phyloP scores from a whole-genome alignment of 2,797 vertebrate genomes.

The Apogon hyalosoma region DNA sequence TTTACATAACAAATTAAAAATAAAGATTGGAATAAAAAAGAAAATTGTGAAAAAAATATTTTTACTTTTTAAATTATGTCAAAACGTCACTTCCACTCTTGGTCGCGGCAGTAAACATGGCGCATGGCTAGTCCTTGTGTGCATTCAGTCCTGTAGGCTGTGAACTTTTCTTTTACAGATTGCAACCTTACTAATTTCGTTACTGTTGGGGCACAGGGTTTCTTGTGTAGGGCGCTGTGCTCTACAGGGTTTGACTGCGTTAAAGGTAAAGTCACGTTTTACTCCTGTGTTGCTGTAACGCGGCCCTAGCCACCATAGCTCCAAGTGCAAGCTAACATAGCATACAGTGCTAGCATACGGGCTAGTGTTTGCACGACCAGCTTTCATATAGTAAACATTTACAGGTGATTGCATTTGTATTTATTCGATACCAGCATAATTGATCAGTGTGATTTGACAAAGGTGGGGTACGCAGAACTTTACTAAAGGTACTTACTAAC shows the following conservation, averaged over 20 bases:
- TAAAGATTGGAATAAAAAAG: background rate
- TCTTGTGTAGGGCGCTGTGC: background rate
- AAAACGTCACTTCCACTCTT: slow-evolving; percentile 34
- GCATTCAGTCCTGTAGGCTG: slow-evolving; percentile 13
- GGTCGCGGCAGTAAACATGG: slow-evolving; percentile 69
- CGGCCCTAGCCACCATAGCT: slow-evolving; percentile 47
- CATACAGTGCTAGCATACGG: slow-evolving; percentile 11
- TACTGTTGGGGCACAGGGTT: background rate
- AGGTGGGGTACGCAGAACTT: no score
- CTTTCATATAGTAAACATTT: background rate
- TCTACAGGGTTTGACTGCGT: slow-evolving; percentile 23
- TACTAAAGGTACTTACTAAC: no score
- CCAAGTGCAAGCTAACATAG: slow-evolving; percentile 37
- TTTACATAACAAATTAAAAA: no score
- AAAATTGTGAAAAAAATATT: background rate
- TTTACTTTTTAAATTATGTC: slow-evolving; percentile 23
- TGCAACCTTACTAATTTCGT: rapidly evolving
- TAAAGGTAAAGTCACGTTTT: slow-evolving; percentile 61
- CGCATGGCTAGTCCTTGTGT: slow-evolving; percentile 38
- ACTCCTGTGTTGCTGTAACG: slow-evolving; percentile 10
- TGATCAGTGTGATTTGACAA: no score
- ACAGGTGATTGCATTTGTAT: rapidly evolving
- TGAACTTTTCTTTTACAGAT: background rate
- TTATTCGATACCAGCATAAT: rapidly evolving
- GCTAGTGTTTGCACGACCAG: background rate